Percentiles rank a stretch among this genome's conserved stretches.
phyloP scores from a whole-genome alignment of 2,797 vertebrate genomes.

The Tragelaphus oryx region DNA sequence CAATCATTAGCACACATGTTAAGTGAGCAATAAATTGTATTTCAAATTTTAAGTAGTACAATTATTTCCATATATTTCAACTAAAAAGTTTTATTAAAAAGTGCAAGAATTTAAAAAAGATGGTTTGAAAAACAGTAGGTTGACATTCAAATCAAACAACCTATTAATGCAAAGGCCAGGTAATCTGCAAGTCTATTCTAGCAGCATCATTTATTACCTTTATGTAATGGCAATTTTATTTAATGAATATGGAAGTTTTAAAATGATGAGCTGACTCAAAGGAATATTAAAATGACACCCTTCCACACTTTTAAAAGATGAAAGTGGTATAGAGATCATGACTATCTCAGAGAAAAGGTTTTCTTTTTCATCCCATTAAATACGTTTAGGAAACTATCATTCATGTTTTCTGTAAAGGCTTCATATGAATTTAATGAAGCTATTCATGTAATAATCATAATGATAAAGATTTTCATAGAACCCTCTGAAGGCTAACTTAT shows the following conservation, averaged over 20 bases:
- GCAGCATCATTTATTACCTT: neutral
- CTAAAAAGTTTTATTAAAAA: conserved; percentile 3
- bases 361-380: neutral
- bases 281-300: conserved; percentile 49
- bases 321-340: neutral
- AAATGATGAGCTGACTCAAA: neutral
- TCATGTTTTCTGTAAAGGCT: neutral
- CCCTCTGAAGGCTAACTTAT: neutral
- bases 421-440: neutral
- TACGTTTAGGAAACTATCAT: neutral
- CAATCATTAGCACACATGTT: neutral
- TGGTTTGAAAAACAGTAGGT: conserved; percentile 42
- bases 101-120: conserved; percentile 18
- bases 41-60: conserved; percentile 11
- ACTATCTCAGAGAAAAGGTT: neutral
- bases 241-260: conserved; percentile 7
- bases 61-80: neutral
- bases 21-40: neutral
- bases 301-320: conserved; percentile 48
- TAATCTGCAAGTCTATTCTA: neutral
- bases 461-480: neutral
- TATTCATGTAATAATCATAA: conserved; percentile 11
- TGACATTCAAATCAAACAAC: conserved; percentile 39
- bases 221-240: conserved; percentile 53
- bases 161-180: conserved; percentile 3